Conservation (phyloP, 2,113 vertebrate species). For the Aegotheles bennettii region DNA sequence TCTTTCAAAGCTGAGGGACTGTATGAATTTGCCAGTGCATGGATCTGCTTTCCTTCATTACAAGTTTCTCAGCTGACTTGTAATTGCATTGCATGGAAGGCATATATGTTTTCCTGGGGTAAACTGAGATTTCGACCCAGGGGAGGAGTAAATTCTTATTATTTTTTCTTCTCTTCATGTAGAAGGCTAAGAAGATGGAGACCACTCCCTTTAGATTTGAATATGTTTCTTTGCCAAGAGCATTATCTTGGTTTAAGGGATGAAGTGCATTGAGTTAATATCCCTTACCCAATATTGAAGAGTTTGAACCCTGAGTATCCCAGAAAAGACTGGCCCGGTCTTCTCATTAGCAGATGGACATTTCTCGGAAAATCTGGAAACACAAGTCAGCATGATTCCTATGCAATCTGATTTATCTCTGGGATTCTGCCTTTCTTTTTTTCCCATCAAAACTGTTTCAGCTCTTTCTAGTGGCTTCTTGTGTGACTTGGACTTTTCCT, state of each 20-base stretch:
- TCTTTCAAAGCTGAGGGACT: constrained; percentile 57
- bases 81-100: constrained; percentile 31
- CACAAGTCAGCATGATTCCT: background rate
- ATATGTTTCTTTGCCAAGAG: background rate
- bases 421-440: background rate
- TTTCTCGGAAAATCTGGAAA: background rate
- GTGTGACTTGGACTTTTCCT: background rate
- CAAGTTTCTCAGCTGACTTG: constrained; percentile 52
- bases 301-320: background rate
- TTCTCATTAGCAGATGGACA: background rate
- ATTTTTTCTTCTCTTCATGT: background rate
- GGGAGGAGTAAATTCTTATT: background rate
- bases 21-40: constrained; percentile 15
- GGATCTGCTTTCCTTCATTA: constrained; percentile 64
- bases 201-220: background rate
- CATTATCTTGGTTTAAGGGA: background rate
- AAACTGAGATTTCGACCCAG: constrained; percentile 19
- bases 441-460: background rate
- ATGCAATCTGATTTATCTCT: background rate
- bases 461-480: background rate
- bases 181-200: background rate
- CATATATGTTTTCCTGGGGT: constrained; percentile 3
- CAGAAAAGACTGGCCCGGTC: background rate
- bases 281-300: background rate
- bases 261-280: background rate